Conservation (phyloP, 2,888 invertebrate species). For the Mycalesis mineus region DNA sequence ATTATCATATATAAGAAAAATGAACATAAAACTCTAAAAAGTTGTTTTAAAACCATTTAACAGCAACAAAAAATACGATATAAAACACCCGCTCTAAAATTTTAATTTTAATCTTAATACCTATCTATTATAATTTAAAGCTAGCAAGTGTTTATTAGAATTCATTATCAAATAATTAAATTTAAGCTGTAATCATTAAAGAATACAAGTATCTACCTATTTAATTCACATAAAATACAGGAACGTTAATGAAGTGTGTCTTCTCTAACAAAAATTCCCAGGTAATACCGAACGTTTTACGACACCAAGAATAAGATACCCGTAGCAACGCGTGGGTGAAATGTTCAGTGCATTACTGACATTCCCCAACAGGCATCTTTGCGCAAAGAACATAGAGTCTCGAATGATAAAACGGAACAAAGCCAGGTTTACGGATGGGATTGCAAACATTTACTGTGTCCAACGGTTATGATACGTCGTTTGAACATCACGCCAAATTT, state of each 20-base stretch:
- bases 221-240: slow-evolving; percentile 23
- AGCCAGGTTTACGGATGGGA: slow-evolving; percentile 56
- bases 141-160: no score
- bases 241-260: slow-evolving; percentile 55
- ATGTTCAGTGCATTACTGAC: slow-evolving; percentile 51
- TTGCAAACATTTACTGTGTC: slow-evolving; percentile 69
- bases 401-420: slow-evolving; percentile 46
- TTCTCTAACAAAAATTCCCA: slow-evolving; percentile 46
- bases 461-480: slow-evolving; percentile 71
- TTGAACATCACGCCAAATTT: slow-evolving; percentile 71
- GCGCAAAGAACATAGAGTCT: slow-evolving; percentile 37
- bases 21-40: no score
- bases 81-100: no score
- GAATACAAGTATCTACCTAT: no score
- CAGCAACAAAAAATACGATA: no score
- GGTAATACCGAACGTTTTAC: slow-evolving; percentile 60
- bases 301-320: slow-evolving; percentile 58
- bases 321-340: slow-evolving; percentile 53
- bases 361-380: slow-evolving; percentile 40
- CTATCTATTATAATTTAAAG: no score
- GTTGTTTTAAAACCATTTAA: no score
- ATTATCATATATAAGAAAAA: no score
- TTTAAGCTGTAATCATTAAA: no score
- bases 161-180: no score
- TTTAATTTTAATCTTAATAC: no score